Conservation (phyloP, 2,888 invertebrate species). For the Timema podura region DNA sequence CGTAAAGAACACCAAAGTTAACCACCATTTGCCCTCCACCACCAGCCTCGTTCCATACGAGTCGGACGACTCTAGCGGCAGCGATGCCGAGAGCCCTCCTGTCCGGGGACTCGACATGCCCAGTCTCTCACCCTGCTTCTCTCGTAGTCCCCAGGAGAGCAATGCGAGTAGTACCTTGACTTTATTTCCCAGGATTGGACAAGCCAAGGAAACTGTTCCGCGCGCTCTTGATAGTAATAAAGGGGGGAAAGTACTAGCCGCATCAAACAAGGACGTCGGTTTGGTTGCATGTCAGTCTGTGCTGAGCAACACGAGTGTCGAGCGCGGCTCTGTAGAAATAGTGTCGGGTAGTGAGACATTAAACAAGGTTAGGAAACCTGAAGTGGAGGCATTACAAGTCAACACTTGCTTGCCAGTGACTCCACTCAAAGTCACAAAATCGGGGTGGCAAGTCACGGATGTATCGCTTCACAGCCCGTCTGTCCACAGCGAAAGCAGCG, state of each 20-base stretch:
- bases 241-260: no score
- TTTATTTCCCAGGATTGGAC: neutral
- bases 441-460: slow-evolving; percentile 34
- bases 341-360: no score
- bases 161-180: neutral
- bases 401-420: slow-evolving; percentile 39
- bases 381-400: neutral
- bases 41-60: slow-evolving; percentile 46
- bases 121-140: slow-evolving; percentile 5
- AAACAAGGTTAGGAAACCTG: no score
- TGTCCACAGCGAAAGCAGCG: slow-evolving; percentile 24
- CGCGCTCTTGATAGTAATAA: no score
- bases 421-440: no score
- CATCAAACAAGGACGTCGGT: no score
- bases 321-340: no score
- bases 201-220: neutral
- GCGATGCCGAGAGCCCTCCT: slow-evolving; percentile 38
- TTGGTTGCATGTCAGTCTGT: no score
- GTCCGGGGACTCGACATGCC: slow-evolving; percentile 22
- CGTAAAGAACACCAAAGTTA: slow-evolving; percentile 26
- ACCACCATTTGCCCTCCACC: slow-evolving; percentile 27
- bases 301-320: no score
- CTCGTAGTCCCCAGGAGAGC: neutral
- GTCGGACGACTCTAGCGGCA: slow-evolving; percentile 43
- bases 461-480: slow-evolving; percentile 24